A percentile compares a stretch with the other conserved stretches of the same genome.
These are phyloP conservation scores for Drosophila conformis DNA, from an alignment of 2,888 invertebrate species.

Conservation along the genomic window DNA sequence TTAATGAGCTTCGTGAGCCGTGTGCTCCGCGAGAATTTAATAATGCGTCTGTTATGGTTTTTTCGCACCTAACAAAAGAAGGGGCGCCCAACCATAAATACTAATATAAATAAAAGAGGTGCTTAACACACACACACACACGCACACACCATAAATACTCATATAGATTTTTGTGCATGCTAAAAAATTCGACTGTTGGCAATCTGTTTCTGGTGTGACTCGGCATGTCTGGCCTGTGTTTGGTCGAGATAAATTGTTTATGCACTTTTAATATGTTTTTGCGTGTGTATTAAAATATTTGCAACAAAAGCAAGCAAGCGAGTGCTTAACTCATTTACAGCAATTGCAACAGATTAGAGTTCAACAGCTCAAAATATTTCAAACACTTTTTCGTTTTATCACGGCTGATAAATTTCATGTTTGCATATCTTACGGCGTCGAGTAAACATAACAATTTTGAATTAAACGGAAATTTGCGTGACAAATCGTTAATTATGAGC, in stretches of 20 bases:
- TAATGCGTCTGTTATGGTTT: conserved; percentile 53
- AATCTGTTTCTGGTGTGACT: conserved; percentile 48
- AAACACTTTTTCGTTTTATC: not conserved
- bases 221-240: conserved; percentile 6
- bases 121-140: conserved; percentile 20
- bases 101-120: conserved; percentile 63
- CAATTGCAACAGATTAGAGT: not conserved
- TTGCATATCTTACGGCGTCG: not conserved
- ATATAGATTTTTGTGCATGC: conserved; percentile 15
- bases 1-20: conserved; percentile 69
- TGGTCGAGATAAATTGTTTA: conserved; percentile 60
- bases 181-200: conserved; percentile 22
- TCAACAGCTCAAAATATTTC: not conserved
- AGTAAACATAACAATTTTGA: conserved; percentile 19
- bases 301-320: conserved; percentile 36
- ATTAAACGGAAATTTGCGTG: conserved; percentile 19
- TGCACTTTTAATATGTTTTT: conserved; percentile 62
- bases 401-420: conserved; percentile 24
- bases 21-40: conserved; percentile 42
- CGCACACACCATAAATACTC: conserved; percentile 2
- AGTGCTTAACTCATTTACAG: conserved; percentile 18
- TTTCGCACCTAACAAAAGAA: conserved; percentile 70
- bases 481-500: not conserved
- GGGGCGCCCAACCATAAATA: conserved; percentile 34
- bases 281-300: conserved; percentile 63